These are phyloP conservation scores for Augochlora pura DNA, from an alignment of 1,140 invertebrate species.

Conservation along the genomic window DNA sequence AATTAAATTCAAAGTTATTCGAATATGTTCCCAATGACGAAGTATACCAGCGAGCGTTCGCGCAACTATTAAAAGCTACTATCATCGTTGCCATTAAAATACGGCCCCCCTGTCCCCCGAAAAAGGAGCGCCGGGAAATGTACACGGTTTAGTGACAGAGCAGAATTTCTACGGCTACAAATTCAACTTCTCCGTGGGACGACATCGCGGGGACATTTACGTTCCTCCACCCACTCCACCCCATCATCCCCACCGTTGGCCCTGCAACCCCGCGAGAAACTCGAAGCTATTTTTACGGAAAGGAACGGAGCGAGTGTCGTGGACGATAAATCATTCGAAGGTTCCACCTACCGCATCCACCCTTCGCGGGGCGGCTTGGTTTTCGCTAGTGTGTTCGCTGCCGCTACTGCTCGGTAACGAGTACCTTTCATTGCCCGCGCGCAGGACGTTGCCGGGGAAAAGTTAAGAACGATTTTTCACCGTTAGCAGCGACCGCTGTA, in stretches of 20 bases:
- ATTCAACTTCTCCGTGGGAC: constrained; percentile 36
- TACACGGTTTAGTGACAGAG: constrained; percentile 35
- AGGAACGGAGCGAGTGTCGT: constrained; percentile 52
- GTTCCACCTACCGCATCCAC: constrained; percentile 59
- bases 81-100: constrained; percentile 7
- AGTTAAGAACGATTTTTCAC: constrained; percentile 68
- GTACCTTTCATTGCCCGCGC: constrained; percentile 58
- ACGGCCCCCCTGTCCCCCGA: too few species aligned
- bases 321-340: constrained; percentile 64
- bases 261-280: constrained; percentile 31
- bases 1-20: not conserved
- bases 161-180: constrained; percentile 35
- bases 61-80: not conserved
- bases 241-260: not conserved
- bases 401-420: constrained; percentile 49
- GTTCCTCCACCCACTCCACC: constrained; percentile 18
- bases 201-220: constrained; percentile 28
- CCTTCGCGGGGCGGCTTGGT: constrained; percentile 55
- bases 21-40: not conserved
- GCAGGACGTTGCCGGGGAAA: constrained; percentile 40
- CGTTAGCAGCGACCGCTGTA: constrained; percentile 59
- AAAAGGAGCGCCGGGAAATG: constrained; percentile 13
- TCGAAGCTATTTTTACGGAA: constrained; percentile 54
- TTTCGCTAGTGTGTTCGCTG: not conserved
- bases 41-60: not conserved